Base-by-base conservation (phyloP, 2,888 invertebrate genomes). In the Pollenia angustigena region DNA sequence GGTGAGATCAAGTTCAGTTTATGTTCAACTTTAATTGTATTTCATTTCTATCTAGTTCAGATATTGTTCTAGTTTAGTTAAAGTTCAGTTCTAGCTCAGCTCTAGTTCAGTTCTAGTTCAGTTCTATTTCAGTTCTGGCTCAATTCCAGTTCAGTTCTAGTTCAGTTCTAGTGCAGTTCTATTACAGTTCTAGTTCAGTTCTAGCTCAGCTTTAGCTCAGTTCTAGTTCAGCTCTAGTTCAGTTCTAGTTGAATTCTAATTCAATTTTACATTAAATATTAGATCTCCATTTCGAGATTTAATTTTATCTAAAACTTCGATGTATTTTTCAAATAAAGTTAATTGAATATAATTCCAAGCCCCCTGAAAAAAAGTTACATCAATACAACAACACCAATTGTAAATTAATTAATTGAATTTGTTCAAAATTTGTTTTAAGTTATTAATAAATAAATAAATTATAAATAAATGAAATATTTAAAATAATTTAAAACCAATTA, bases 81-180 rank as follows among this genome's bases (percentile, higher is more conserved):
- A n/a, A n/a, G 14, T n/a, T 6, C 8, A n/a, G 50, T 50, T n/a
- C 50, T n/a, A n/a, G 14, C 16, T n/a, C n/a, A 50, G 50, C 16
- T 50, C 50, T n/a, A n/a, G 6, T 50, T n/a, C 8, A 50, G 50
- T 50, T 50, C 6, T n/a, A n/a, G 14, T 50, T n/a, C n/a, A 50
- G 50, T 50, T 50, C 50, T 50, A 50, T n/a, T 50, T 50, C 50
- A 50, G 50, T 50, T 50, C n/a, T 50, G n/a, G 50, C 11, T 50
- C n/a, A 50, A n/a, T 50, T 50, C 50, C 4, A 50, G n/a, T n/a
- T 50, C 50, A 50, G 50, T 50, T 50, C 50, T n/a, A 50, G 50
- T 50, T 50, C n/a, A 50, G 50, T 50, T 50, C n/a, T n/a, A 50
- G 50, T 50, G n/a, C 50, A 50, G n/a, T n/a, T 50, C n/a, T 50